These are phyloP conservation scores for Gallinago stenura DNA, from an alignment of 2,797 vertebrate species.

Conservation along the genomic window DNA sequence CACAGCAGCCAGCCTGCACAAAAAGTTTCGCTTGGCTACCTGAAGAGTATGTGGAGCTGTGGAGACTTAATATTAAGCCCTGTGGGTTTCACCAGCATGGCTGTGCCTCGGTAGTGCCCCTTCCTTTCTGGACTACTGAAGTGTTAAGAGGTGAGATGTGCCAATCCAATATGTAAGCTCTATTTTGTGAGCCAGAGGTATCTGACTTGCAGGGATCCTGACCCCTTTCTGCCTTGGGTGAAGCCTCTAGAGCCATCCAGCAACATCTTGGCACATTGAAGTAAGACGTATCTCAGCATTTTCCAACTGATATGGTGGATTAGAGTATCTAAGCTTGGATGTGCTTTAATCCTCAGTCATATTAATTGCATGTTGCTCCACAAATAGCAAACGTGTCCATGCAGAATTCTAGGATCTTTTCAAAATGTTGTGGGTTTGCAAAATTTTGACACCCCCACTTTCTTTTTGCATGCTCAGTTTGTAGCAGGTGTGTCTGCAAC, in stretches of 20 bases:
- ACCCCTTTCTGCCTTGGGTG: background rate
- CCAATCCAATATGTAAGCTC: background rate
- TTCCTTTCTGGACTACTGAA: background rate
- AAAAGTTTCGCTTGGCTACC: background rate
- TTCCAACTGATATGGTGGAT: background rate
- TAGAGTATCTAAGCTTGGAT: background rate
- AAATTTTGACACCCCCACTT: fast-evolving
- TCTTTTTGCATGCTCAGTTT: background rate
- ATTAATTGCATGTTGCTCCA: background rate
- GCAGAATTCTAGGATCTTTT: background rate
- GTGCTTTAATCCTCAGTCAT: background rate
- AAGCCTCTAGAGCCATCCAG: background rate
- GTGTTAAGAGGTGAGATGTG: background rate
- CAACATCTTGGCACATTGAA: background rate
- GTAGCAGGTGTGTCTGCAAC: background rate
- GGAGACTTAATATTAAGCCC: background rate
- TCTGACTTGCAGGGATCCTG: background rate
- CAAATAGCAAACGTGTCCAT: background rate
- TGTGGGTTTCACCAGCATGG: background rate
- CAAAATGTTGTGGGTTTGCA: background rate
- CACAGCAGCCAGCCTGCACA: background rate
- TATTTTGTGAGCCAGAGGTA: background rate
- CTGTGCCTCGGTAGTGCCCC: background rate
- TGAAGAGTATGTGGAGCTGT: background rate
- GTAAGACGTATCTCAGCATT: background rate